Evolutionary conservation across 2,113 vertebrate species (phyloP).

Genomic region (Tenrec ecaudatus): DNA sequence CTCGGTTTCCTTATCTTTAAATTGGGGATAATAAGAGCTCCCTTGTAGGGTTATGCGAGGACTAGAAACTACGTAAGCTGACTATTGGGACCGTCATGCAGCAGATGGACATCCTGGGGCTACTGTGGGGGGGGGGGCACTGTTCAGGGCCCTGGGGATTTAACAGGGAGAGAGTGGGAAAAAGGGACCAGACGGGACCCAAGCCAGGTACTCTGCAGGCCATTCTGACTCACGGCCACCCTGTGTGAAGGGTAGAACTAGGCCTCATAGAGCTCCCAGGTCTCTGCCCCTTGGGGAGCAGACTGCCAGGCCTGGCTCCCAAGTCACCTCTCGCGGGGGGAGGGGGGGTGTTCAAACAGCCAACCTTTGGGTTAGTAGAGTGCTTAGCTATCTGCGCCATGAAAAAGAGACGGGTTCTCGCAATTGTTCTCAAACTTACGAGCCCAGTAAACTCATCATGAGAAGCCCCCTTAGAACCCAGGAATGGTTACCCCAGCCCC

Average conservation of each 20-base stretch:
- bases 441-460: background rate
- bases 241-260: background rate
- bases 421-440: background rate
- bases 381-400: background rate
- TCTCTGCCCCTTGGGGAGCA: background rate
- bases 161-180: background rate
- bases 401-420: background rate
- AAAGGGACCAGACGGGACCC: background rate
- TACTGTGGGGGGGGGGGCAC: background rate
- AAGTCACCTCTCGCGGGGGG: too few relatives aligned
- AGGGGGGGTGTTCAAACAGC: background rate
- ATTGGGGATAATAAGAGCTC: background rate
- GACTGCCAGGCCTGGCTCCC: background rate
- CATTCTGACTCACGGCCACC: background rate
- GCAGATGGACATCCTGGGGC: background rate
- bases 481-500: too few relatives aligned
- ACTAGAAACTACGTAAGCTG: background rate
- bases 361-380: background rate
- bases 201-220: background rate
- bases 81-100: background rate
- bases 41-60: background rate
- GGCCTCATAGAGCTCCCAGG: background rate
- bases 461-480: background rate
- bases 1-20: conserved; percentile 52
- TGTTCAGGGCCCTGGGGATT: background rate